Percentiles rank a stretch among this genome's conserved stretches.
These are phyloP conservation scores for Trogon melanurus DNA, from an alignment of 2,113 vertebrate species.

Conservation along the genomic window DNA sequence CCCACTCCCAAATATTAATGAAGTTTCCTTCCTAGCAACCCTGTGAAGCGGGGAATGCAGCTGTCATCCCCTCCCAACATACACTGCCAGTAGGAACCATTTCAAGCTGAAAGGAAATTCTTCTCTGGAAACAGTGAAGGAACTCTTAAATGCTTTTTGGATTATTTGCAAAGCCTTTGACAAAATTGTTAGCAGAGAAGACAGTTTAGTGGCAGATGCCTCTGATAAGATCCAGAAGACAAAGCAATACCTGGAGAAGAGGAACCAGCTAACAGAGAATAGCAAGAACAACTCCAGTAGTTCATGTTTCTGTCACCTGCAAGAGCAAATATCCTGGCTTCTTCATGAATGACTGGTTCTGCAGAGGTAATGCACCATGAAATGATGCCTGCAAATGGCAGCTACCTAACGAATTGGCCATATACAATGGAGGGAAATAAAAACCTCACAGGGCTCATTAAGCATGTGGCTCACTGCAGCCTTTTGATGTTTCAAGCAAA, in stretches of 20 bases:
- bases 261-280: not conserved
- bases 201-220: not conserved
- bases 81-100: not conserved
- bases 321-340: not conserved
- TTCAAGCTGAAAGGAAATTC: not conserved
- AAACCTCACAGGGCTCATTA: not conserved
- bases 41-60: not conserved
- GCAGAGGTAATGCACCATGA: not conserved
- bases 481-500: slow-evolving; percentile 25
- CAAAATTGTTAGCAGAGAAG: not conserved
- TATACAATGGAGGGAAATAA: not conserved
- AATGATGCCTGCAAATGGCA: not conserved
- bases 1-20: not conserved
- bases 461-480: not conserved
- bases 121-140: not conserved
- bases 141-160: not conserved
- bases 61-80: not conserved
- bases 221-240: not conserved
- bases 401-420: not conserved
- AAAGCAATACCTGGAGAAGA: not conserved
- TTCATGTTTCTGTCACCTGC: not conserved
- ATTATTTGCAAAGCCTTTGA: not conserved
- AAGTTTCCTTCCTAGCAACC: not conserved
- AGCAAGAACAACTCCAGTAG: not conserved
- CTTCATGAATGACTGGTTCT: not conserved